Percentiles rank a stretch among this genome's conserved stretches.
phyloP scores from a whole-genome alignment of 2,888 invertebrate species.

The Euplexia lucipara region DNA sequence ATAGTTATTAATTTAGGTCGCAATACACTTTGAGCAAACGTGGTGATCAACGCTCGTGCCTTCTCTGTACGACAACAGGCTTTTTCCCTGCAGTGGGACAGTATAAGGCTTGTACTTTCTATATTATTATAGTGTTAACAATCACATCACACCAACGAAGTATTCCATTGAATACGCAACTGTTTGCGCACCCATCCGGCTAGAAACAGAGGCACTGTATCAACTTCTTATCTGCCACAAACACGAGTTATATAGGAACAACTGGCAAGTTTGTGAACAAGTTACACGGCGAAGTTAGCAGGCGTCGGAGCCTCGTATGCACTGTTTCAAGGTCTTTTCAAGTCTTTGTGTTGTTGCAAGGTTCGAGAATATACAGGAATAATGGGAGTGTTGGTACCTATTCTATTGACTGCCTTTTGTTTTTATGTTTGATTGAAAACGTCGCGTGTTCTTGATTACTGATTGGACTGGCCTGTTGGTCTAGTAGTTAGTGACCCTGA shows the following conservation, averaged over 20 bases:
- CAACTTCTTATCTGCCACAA: slow-evolving; percentile 56
- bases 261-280: slow-evolving; percentile 44
- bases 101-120: too few relatives aligned
- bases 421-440: slow-evolving; percentile 25
- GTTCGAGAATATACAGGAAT: slow-evolving; percentile 20
- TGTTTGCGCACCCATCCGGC: slow-evolving; percentile 41
- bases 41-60: too few relatives aligned
- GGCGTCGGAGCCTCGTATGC: slow-evolving; percentile 32
- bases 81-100: too few relatives aligned
- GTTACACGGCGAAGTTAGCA: slow-evolving; percentile 38
- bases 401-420: slow-evolving; percentile 17
- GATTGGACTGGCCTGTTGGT: too few relatives aligned
- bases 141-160: not conserved
- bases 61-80: too few relatives aligned
- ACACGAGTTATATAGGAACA: slow-evolving; percentile 43
- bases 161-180: slow-evolving; percentile 34
- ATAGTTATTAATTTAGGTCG: too few relatives aligned
- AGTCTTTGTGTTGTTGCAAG: slow-evolving; percentile 30
- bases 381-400: slow-evolving; percentile 22
- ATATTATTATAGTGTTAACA: too few relatives aligned
- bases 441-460: not conserved
- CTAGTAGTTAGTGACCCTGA: too few relatives aligned
- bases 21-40: too few relatives aligned
- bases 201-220: slow-evolving; percentile 45
- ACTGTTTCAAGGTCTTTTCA: slow-evolving; percentile 53